Evolutionary conservation across 2,797 vertebrate species (phyloP), one percentile per base, ranked within the genome.

Genomic region (Saxicola maurus): DNA sequence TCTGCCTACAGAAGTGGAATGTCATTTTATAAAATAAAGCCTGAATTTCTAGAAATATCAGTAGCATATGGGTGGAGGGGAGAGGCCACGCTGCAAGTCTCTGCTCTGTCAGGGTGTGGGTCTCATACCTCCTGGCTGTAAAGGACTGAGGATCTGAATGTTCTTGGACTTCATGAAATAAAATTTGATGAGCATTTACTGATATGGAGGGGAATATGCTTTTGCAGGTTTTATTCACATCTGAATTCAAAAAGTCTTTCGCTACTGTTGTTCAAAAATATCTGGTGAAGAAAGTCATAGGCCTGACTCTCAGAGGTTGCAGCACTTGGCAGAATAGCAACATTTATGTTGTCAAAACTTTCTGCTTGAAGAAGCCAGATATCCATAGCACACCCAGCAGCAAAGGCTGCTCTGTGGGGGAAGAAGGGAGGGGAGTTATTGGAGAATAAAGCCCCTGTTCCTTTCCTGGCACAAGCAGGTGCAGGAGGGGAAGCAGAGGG

Each of bases 11-110:
- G 30, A 77, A 74, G 37, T 31, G 19, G 28, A 42, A 69, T 51
- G 5, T 33, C 6, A 59, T 69, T 82, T 82, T 35, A 57, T 40
- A 52, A 28, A 69, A 24, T 21, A 45, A 76, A 72, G 2, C 7
- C 35, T 61, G 37, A 18, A 62, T 85, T 85, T 86, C 48, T 72
- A 71, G 55, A 87, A 87, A 68, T 18, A 69, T n/a, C 18, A 60
- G 27, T 8, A 49, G 8, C 0, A 0, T 37, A 31, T 27, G 4
- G 7, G 11, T 1, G 0, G 18, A 57, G 16, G 3, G 13, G 8
- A 66, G 40, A 73, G 4, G 8, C 21, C 45, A 46, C 1, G 0
- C 11, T 69, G 33, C 18, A 66, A 43, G 20, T 4, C 17, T 37
- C 17, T 78, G 43, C 10, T 4, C 17, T 37, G 3, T 59, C 16